Evolutionary conservation across 2,113 vertebrate species (phyloP), one percentile per base, ranked within the genome.

Genomic region (Hemiscyllium ocellatum): DNA sequence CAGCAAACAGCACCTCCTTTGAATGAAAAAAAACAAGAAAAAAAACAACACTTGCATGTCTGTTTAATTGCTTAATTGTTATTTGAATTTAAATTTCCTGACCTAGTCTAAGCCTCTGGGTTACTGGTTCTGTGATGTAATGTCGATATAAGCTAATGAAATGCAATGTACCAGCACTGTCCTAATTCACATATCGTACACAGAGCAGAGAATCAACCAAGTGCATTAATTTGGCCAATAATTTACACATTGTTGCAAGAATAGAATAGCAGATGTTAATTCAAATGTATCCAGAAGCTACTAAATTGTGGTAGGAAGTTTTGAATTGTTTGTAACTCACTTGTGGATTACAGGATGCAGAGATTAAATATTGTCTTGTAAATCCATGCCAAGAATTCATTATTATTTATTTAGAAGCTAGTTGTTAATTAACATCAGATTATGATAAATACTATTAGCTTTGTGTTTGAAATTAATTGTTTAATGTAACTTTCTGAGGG

Each of bases 381-480:
- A 56, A n/a, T 24, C 3, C 22, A 50, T 95, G 42, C 69, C 69
- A 72, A 50, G 72, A 1, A 33, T 52, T 42, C 69, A 72, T 50
- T 47, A 76, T 72, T 50, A 26, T 95, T 42, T 52, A 72, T 95
- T 50, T 95, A 50, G 26, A 47, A 70, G 94, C 24, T 42, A 83
- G 37, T 95, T 95, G 42, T 95, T 76, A 76, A 95, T 95, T 95
- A 70, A 72, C 13, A 76, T 24, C 24, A 17, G 87, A 52, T 50
- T 33, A 72, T 50, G 42, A 29, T 52, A 13, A 72, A 72, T 52
- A 1, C 47, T 72, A 12, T 72, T 52, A 52, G 69, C 68, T 50
- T 72, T 52, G 29, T 93, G 17, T 26, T 95, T 50, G 69, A 72
- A 95, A 95, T 72, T 50, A 95, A 26, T 95, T 95, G 20, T 95